Conservation (phyloP, 2,797 vertebrate species). For the Girardinus metallicus region DNA sequence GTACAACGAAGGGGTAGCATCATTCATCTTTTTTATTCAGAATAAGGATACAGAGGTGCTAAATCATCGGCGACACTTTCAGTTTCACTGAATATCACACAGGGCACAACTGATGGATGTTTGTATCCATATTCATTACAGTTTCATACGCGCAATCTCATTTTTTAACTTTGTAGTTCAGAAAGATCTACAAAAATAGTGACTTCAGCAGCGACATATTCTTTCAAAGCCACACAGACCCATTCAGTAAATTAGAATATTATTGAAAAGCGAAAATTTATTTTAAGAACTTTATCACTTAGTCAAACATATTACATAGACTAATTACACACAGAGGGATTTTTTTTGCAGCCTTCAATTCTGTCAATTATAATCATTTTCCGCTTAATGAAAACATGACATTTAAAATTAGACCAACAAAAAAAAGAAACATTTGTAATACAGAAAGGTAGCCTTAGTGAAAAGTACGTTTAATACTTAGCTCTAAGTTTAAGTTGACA, state of each 20-base stretch:
- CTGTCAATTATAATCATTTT: too few relatives aligned
- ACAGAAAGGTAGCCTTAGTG: too few relatives aligned
- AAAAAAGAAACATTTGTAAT: too few relatives aligned
- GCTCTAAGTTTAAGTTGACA: too few relatives aligned
- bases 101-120: conserved; percentile 18
- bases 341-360: too few relatives aligned
- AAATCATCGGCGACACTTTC: conserved; percentile 38
- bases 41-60: conserved; percentile 15
- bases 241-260: neutral
- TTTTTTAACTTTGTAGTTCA: neutral
- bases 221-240: conserved; percentile 11
- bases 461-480: too few relatives aligned
- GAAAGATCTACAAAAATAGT: conserved; percentile 2
- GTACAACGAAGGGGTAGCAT: conserved; percentile 5
- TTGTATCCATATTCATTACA: neutral
- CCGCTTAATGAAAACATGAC: too few relatives aligned
- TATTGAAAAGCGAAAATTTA: neutral
- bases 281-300: neutral
- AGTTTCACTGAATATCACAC: conserved; percentile 24
- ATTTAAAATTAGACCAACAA: too few relatives aligned
- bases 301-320: neutral
- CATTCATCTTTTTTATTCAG: conserved; percentile 37
- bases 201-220: conserved; percentile 26
- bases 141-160: conserved; percentile 1
- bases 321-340: too few relatives aligned